Evolutionary conservation across 2,113 vertebrate genomes (phyloP).

Genomic region (Nothocercus julius): DNA sequence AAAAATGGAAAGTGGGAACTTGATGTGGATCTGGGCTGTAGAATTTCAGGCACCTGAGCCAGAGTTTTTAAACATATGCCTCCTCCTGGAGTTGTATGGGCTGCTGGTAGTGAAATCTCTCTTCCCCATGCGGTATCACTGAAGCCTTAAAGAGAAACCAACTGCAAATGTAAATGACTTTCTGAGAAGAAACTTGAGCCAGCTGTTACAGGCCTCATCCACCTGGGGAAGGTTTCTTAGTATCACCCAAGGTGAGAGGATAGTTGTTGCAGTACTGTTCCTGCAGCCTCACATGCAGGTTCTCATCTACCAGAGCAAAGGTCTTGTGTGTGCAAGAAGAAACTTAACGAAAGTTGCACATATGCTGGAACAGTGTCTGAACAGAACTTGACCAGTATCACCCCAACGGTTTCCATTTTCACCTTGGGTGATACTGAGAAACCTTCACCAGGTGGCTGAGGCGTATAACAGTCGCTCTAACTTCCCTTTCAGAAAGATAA

Average conservation of each 20-base stretch:
- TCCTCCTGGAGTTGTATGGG: neutral
- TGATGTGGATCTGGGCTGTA: neutral
- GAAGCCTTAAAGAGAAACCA: conserved; percentile 47
- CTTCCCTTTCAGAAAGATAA: conserved; percentile 46
- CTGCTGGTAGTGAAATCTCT: neutral
- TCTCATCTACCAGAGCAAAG: neutral
- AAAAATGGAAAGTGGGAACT: neutral
- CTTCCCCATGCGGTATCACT: neutral
- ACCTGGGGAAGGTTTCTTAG: conserved; percentile 44
- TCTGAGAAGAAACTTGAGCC: conserved; percentile 50
- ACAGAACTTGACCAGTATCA: conserved; percentile 15
- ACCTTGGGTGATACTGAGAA: conserved; percentile 60
- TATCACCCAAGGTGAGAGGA: conserved; percentile 34
- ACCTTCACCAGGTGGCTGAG: conserved; percentile 29
- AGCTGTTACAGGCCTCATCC: conserved; percentile 41
- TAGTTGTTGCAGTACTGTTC: neutral
- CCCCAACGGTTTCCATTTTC: conserved; percentile 55
- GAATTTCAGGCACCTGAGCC: neutral
- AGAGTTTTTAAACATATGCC: neutral
- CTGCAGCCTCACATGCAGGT: neutral
- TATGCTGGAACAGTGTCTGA: neutral
- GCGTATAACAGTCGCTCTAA: conserved; percentile 39
- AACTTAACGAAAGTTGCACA: neutral
- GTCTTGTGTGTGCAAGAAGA: neutral
- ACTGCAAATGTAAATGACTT: conserved; percentile 64